These are phyloP conservation scores for Tetrax tetrax DNA, from an alignment of 2,113 vertebrate species.

Conservation along the genomic window DNA sequence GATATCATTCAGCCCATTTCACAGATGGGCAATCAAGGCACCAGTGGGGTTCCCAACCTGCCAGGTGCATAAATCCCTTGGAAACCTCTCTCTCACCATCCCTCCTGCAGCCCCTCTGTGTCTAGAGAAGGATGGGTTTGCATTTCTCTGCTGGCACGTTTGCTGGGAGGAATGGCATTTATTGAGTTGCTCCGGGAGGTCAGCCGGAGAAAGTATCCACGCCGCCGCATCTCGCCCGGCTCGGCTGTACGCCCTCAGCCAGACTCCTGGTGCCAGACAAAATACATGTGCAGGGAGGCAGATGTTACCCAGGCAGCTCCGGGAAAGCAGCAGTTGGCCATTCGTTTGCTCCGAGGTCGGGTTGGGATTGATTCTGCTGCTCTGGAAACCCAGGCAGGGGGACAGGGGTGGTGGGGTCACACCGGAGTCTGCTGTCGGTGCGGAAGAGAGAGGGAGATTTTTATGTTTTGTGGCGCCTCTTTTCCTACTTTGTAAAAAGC, in stretches of 20 bases:
- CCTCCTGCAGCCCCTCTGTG: not conserved
- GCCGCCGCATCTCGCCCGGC: not conserved
- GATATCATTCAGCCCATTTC: not conserved
- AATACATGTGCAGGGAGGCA: not conserved
- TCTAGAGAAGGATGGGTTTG: not conserved
- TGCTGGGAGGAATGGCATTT: not conserved
- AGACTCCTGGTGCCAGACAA: not conserved
- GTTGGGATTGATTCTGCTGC: not conserved
- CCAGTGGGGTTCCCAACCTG: not conserved
- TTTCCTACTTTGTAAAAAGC: not conserved
- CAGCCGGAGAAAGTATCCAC: not conserved
- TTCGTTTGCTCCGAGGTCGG: not conserved
- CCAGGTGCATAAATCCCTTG: not conserved
- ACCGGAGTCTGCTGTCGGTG: accelerated
- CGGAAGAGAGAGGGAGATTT: not conserved
- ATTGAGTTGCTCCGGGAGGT: not conserved
- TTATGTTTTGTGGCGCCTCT: not conserved
- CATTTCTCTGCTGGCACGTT: not conserved
- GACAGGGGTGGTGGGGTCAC: not conserved
- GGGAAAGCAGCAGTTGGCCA: not conserved
- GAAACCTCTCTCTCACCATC: not conserved
- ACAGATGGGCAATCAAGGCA: not conserved
- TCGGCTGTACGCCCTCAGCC: not conserved
- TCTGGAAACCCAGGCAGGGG: not conserved
- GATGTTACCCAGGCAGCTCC: not conserved